Conservation (phyloP, 2,113 vertebrate species). For the Gavialis gangeticus region DNA sequence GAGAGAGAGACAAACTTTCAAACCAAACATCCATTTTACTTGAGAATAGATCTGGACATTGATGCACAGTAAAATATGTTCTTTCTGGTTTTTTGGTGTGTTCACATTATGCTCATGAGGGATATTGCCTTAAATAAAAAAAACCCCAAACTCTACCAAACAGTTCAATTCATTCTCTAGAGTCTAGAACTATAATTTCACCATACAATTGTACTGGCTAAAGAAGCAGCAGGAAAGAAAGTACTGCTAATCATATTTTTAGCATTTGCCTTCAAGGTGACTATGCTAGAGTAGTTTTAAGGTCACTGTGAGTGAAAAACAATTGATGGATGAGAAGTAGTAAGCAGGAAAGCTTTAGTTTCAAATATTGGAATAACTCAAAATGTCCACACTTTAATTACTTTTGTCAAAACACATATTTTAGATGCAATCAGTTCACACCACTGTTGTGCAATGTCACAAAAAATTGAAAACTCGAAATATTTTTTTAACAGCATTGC, state of each 20-base stretch:
- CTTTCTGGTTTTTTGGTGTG: not conserved
- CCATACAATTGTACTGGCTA: not conserved
- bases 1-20: not conserved
- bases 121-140: not conserved
- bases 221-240: not conserved
- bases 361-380: conserved; percentile 75
- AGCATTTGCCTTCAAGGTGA: conserved; percentile 65
- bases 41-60: not conserved
- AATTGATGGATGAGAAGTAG: conserved; percentile 59
- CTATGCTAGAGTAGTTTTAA: conserved; percentile 54
- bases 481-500: conserved; percentile 41
- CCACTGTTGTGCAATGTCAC: conserved; percentile 59
- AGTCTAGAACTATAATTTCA: not conserved
- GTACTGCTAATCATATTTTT: conserved; percentile 52
- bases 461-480: conserved; percentile 71
- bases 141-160: not conserved
- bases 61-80: not conserved
- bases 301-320: conserved; percentile 59
- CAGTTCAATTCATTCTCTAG: not conserved
- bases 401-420: conserved; percentile 69
- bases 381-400: conserved; percentile 74
- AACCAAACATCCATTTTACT: not conserved
- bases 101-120: not conserved
- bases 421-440: conserved; percentile 58
- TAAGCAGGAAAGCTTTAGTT: conserved; percentile 60